Evolutionary conservation across 2,888 invertebrate genomes (phyloP).

Genomic region (Tipula lateralis): DNA sequence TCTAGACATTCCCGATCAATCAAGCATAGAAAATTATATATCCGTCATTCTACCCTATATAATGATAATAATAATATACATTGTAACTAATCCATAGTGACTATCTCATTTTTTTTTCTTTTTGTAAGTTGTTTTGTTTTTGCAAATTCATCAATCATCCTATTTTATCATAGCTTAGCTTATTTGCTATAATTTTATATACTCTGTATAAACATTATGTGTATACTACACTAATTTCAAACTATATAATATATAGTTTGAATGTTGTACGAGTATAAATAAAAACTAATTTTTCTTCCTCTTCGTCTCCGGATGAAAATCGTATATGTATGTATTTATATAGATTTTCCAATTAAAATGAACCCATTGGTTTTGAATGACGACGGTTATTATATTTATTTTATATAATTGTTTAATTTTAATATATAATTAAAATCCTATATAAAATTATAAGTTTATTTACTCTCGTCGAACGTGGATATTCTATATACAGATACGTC

Average conservation of each 20-base stretch:
- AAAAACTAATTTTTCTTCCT: background rate
- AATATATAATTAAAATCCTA: background rate
- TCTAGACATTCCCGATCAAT: background rate
- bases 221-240: too few species aligned
- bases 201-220: background rate
- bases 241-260: background rate
- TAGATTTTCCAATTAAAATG: background rate
- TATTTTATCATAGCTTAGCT: background rate
- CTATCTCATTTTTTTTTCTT: background rate
- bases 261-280: background rate
- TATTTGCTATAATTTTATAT: background rate
- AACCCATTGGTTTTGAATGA: background rate
- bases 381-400: background rate
- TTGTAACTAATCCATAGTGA: background rate
- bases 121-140: background rate
- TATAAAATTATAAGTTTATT: background rate
- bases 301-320: background rate
- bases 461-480: background rate
- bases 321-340: background rate
- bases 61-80: background rate
- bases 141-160: conserved; percentile 13
- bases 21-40: background rate
- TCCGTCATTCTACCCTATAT: background rate
- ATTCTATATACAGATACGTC: background rate
- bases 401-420: background rate